A percentile compares a stretch with the other conserved stretches of the same genome.
Conservation (phyloP, 23 tunicate genomes). For the Ciona savignyi region DNA sequence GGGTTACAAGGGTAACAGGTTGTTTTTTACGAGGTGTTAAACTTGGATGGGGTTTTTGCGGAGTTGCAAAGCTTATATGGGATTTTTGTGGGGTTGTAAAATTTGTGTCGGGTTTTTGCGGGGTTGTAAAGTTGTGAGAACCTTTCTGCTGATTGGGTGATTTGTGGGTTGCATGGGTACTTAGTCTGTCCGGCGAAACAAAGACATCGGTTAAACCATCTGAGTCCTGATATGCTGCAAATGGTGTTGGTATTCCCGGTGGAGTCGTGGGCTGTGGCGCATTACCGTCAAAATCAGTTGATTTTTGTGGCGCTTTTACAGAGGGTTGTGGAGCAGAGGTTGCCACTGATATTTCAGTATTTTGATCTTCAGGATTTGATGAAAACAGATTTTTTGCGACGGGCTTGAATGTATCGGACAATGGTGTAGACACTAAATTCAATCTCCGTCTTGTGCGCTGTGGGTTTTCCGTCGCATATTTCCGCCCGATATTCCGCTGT, state of each 20-base stretch:
- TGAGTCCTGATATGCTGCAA: conserved; percentile 4
- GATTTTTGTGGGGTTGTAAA: neutral
- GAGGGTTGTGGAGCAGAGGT: neutral
- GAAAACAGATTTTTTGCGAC: neutral
- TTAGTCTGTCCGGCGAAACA: neutral
- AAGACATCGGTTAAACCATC: neutral
- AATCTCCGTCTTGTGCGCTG: conserved; percentile 3
- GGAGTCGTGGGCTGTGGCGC: neutral
- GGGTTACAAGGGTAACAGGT: too few relatives aligned
- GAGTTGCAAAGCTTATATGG: too few relatives aligned
- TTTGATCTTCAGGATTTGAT: neutral
- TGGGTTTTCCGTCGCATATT: neutral
- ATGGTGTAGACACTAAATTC: neutral
- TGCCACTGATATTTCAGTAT: neutral
- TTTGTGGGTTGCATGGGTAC: neutral
- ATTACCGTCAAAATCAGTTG: neutral
- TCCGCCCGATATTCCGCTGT: neutral
- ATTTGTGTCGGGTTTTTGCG: too few relatives aligned
- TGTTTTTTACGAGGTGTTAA: too few relatives aligned
- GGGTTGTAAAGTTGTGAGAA: too few relatives aligned
- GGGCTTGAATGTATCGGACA: neutral
- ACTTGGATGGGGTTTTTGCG: too few relatives aligned
- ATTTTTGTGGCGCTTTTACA: too few relatives aligned
- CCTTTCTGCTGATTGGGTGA: too few relatives aligned
- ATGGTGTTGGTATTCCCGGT: neutral